phyloP scores from a whole-genome alignment of 2,113 vertebrate species.

The Poicephalus gulielmi region DNA sequence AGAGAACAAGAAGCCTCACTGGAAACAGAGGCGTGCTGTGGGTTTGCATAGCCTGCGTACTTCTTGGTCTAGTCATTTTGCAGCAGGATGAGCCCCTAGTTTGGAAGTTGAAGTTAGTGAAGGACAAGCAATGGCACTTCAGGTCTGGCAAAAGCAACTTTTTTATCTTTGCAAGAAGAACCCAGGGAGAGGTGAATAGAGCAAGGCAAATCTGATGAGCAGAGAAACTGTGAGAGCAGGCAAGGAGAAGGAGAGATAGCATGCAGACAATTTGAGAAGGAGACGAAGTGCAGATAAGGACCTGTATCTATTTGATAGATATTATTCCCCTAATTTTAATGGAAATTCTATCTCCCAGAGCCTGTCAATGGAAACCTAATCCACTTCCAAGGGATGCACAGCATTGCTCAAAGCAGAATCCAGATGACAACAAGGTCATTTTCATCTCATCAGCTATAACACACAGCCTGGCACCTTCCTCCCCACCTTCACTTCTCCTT shows the following conservation, averaged over 20 bases:
- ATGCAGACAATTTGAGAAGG: neutral
- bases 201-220: conserved; percentile 25
- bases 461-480: neutral
- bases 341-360: conserved; percentile 42
- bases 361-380: conserved; percentile 46
- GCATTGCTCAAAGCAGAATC: neutral
- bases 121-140: neutral
- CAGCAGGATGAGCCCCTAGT: neutral
- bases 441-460: neutral
- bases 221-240: neutral
- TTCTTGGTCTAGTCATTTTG: neutral
- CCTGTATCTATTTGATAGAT: conserved; percentile 47
- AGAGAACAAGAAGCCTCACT: neutral
- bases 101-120: neutral
- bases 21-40: neutral
- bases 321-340: conserved; percentile 45
- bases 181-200: conserved; percentile 43
- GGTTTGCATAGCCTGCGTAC: neutral
- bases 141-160: neutral
- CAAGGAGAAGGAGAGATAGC: conserved; percentile 46
- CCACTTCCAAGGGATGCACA: neutral
- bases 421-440: conserved; percentile 7
- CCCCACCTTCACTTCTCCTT: fast-evolving
- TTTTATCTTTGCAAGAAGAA: conserved; percentile 47
- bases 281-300: conserved; percentile 36